Base-by-base conservation (phyloP, 2,113 vertebrate genomes). In the Eubucco bourcierii region DNA sequence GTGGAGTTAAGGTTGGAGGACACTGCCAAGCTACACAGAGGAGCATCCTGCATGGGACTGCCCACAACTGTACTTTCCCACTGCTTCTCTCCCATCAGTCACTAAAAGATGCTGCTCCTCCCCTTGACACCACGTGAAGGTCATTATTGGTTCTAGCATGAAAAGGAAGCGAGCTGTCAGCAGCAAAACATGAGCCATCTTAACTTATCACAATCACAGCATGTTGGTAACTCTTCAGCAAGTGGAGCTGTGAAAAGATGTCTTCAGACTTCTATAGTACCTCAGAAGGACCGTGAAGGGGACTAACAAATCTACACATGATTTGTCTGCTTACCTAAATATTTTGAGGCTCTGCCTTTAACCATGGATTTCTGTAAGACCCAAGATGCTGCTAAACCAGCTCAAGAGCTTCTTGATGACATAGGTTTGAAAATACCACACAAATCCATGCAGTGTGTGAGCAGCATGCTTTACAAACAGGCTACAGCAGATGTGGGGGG, bases 1-100 rank as follows among this genome's bases (percentile, higher is more conserved):
- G 71, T 16, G 91, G 95, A 95, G 96, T 95, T 97, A 95, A 91
- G 84, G 41, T 52, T 75, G 46, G 89, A 89, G 89, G 84, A 95
- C 91, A 97, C 74, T 76, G 95, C 60, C 5, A 71, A 86, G 90
- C 81, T 76, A 46, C 68, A 75, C 59, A 90, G 94, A 75, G 88
- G 46, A 88, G 60, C 80, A 88, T 83, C 92, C 95, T 96, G 94
- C 66, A 79, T 94, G 91, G 67, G 78, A 95, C 85, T 84, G 93
- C 93, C 78, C 63, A 82, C 4, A 15, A 58, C 31, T 68, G 46
- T 44, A 82, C 91, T 97, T 96, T 97, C 95, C 97, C 96, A 96
- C 84, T 92, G 33, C 75, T 64, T 21, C 82, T 89, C 94, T 95
- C 93, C 82, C 91, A 86, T 50, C 64, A 76, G 53, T 72, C 86